Conservation (phyloP, 64 coral and sea anemone species). For the Montipora foliosa region DNA sequence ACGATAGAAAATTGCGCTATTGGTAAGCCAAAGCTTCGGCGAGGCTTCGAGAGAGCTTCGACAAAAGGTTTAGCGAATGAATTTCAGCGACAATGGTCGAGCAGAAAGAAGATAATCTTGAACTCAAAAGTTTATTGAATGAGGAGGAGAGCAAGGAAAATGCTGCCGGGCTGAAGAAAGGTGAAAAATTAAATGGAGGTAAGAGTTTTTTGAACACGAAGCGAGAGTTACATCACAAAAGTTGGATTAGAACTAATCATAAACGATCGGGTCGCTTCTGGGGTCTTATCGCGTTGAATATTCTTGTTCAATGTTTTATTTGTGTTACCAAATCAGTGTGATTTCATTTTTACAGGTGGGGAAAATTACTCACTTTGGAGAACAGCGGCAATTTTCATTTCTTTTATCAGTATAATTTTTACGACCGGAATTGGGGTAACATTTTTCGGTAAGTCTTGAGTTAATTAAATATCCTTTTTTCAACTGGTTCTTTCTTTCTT, state of each 20-base stretch:
- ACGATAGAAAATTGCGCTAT: no score
- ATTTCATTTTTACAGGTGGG: not conserved
- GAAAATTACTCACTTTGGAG: constrained; percentile 44
- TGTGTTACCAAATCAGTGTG: not conserved
- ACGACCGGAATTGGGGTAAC: constrained; percentile 42
- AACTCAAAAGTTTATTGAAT: not conserved
- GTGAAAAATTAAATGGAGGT: not conserved
- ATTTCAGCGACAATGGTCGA: not conserved
- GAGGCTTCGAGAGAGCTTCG: not conserved
- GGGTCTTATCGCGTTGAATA: no score
- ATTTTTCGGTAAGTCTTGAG: constrained; percentile 55
- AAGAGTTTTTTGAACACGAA: not conserved
- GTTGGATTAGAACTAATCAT: no score
- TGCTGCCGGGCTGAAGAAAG: not conserved
- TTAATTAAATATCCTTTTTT: not conserved
- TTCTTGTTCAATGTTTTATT: not conserved
- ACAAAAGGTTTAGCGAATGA: not conserved
- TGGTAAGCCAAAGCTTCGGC: not conserved
- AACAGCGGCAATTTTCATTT: constrained; percentile 52
- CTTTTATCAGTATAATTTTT: constrained; percentile 43
- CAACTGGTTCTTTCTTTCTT: no score
- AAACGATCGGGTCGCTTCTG: no score
- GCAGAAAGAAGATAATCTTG: not conserved
- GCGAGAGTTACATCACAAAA: no score
- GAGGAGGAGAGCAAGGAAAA: not conserved